Percentiles rank a stretch among this genome's conserved stretches.
phyloP scores from a whole-genome alignment of 2,888 invertebrate species.

The Eristalis tenax region DNA sequence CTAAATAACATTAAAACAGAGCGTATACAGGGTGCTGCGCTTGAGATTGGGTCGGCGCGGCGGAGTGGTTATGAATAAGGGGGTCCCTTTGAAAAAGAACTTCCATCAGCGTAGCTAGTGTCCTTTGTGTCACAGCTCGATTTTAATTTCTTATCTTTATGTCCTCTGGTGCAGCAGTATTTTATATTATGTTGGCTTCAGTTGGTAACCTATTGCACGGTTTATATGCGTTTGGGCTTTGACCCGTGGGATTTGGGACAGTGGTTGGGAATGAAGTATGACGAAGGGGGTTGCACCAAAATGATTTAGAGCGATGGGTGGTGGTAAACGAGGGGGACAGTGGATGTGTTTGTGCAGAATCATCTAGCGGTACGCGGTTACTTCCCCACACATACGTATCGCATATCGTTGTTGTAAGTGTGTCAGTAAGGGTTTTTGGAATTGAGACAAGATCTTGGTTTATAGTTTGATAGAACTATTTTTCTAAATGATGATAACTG shows the following conservation, averaged over 20 bases:
- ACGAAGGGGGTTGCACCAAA: background rate
- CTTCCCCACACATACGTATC: background rate
- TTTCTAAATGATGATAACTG: too few relatives aligned
- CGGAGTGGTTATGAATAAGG: background rate
- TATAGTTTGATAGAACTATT: too few relatives aligned
- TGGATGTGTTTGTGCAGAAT: background rate
- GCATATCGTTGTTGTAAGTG: too few relatives aligned
- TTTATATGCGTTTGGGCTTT: background rate
- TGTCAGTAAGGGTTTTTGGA: too few relatives aligned
- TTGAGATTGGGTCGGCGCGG: too few relatives aligned
- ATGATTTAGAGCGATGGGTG: background rate
- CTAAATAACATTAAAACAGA: constrained; percentile 7
- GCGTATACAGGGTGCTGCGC: background rate
- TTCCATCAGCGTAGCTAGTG: background rate
- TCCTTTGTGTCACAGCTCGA: constrained; percentile 7
- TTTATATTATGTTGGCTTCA: background rate
- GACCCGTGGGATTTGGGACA: background rate
- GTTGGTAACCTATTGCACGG: background rate
- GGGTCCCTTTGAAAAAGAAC: background rate
- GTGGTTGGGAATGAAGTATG: background rate
- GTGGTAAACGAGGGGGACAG: background rate
- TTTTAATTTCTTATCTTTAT: constrained; percentile 1
- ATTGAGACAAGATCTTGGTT: too few relatives aligned
- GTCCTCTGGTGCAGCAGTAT: background rate
- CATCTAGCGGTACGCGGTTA: background rate